Evolutionary conservation across 2,888 invertebrate genomes (phyloP), one percentile per base, ranked within the genome.

Genomic region (Meta bourneti): DNA sequence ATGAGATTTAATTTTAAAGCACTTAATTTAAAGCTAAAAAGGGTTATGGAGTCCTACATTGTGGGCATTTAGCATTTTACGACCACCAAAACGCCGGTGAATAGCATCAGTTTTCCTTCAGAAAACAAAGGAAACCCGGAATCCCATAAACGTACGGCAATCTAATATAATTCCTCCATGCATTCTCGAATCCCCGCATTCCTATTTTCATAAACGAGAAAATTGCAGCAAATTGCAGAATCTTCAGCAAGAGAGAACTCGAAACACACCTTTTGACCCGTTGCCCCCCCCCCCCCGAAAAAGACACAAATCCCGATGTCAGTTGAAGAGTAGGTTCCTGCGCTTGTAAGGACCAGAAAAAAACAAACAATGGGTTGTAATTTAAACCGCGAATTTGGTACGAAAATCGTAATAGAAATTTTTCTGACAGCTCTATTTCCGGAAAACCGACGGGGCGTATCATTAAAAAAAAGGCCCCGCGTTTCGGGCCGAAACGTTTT

Each of bases 391-490:
- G 70, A 81, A 6, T 48, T 71, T 34, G 71, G 51, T 52, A 48
- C 74, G 49, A 51, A 83, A 83, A 72, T 52, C 11, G 52, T 16
- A 34, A 83, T n/a, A 82, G 51, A 71, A 52, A 71, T 72, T 72
- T 75, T 49, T 72, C 20, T 72, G 83, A 72, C 83, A 83, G 71
- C 71, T 83, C 52, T 19, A 74, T 83, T 71, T 83, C 83, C 54
- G 51, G n/a, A 83, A 71, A 51, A 19, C 13, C 72, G 71, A 52
- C 16, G 34, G 52, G 52, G 83, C 52, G 20, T 83, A 52, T 72
- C 83, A 20, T 11, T 20, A 13, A 72, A 69, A 49, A 51, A 71
- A 16, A 72, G 34, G 61, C 19, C 79, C 61, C 9, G n/a, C n/a
- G 51, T n/a, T 19, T 51, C 52, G n/a, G 49, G 51, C 19, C n/a